Conservation (phyloP, 2,888 invertebrate genomes). For the Blastobasis lacticolella region DNA sequence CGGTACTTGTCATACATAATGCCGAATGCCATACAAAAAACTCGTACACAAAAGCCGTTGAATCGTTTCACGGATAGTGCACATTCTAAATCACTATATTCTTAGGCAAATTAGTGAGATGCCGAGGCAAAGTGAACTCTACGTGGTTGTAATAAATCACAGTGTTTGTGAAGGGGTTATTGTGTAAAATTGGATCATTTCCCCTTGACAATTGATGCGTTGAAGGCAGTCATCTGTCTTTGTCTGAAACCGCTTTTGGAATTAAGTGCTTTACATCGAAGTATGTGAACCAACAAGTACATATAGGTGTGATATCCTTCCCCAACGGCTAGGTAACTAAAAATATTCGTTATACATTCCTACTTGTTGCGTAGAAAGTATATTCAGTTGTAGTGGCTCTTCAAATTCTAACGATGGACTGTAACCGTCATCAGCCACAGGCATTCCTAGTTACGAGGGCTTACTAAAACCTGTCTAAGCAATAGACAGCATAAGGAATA, state of each 20-base stretch:
- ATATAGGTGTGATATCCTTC: too few relatives aligned
- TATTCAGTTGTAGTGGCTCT: too few relatives aligned
- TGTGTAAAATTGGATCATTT: conserved; percentile 37
- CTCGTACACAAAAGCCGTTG: conserved; percentile 22
- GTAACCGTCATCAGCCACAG: too few relatives aligned
- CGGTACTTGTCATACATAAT: conserved; percentile 21
- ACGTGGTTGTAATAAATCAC: conserved; percentile 15
- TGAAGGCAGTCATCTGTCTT: conserved; percentile 44
- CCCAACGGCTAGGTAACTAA: too few relatives aligned
- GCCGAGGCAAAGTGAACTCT: background rate
- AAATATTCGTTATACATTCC: too few relatives aligned
- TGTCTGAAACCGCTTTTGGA: conserved; percentile 18
- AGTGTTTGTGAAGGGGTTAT: conserved; percentile 5
- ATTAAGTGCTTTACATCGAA: too few relatives aligned
- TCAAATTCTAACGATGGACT: too few relatives aligned
- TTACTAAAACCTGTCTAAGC: too few relatives aligned
- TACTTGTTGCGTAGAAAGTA: too few relatives aligned
- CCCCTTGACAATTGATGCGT: conserved; percentile 42
- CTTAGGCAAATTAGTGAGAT: conserved; percentile 33
- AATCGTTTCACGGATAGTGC: conserved; percentile 26
- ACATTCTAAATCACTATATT: conserved; percentile 27
- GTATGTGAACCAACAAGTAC: too few relatives aligned
- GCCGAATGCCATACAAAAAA: conserved; percentile 11
- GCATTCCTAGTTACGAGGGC: too few relatives aligned
- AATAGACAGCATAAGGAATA: too few relatives aligned